Evolutionary conservation across 2,797 vertebrate genomes (phyloP).

Genomic region (Jordanella pulchra): DNA sequence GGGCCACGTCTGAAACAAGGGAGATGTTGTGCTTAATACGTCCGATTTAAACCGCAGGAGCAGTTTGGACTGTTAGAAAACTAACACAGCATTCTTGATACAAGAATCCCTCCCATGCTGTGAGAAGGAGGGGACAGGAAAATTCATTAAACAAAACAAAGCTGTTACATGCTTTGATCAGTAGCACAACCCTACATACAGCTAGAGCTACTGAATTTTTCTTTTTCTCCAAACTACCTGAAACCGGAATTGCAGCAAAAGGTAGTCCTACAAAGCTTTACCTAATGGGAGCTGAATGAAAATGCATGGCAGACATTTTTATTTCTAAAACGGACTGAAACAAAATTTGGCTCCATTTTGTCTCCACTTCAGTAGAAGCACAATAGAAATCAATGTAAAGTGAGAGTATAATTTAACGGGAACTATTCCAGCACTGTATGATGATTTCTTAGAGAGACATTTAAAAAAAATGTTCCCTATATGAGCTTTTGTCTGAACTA

Average conservation of each 20-base stretch:
- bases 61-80: too few relatives aligned
- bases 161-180: background rate
- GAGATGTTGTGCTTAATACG: too few relatives aligned
- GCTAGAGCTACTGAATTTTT: background rate
- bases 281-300: too few relatives aligned
- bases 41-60: too few relatives aligned
- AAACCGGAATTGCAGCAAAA: too few relatives aligned
- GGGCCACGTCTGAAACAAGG: too few relatives aligned
- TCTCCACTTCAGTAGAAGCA: background rate
- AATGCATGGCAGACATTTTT: background rate
- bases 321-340: background rate
- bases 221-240: too few relatives aligned
- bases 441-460: background rate
- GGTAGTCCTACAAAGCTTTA: too few relatives aligned
- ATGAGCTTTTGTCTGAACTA: conserved; percentile 16
- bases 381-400: background rate
- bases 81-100: background rate
- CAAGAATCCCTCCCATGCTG: background rate
- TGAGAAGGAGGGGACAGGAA: background rate
- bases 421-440: too few relatives aligned
- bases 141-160: background rate
- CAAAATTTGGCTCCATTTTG: background rate
- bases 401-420: conserved; percentile 1
- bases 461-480: background rate
- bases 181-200: background rate